Conservation (phyloP, 2,888 invertebrate species). For the Eupithecia abbreviata region DNA sequence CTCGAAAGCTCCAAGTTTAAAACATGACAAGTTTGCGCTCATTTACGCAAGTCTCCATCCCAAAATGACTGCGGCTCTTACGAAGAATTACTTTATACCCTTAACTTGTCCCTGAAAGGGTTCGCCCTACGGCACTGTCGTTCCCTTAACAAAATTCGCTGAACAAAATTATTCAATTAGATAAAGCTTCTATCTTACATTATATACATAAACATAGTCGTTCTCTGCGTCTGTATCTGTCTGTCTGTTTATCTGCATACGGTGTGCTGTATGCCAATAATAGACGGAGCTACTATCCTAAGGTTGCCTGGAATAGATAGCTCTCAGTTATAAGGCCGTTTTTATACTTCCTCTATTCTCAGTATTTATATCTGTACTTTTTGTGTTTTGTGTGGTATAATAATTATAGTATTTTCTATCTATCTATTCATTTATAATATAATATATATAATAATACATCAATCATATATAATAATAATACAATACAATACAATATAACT, state of each 20-base stretch:
- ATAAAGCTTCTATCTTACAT: slow-evolving; percentile 48
- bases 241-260: neutral
- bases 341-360: too few relatives aligned
- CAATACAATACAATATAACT: too few relatives aligned
- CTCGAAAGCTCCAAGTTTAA: slow-evolving; percentile 8
- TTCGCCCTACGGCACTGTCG: slow-evolving; percentile 58
- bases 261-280: too few relatives aligned
- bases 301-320: too few relatives aligned
- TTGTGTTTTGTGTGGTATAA: too few relatives aligned
- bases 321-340: too few relatives aligned
- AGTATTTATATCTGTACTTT: too few relatives aligned
- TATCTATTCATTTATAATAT: too few relatives aligned
- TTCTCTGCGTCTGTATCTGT: neutral
- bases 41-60: slow-evolving; percentile 46
- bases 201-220: neutral
- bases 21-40: slow-evolving; percentile 23
- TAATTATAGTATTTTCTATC: too few relatives aligned
- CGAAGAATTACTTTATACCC: slow-evolving; percentile 51
- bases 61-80: slow-evolving; percentile 43
- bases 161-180: slow-evolving; percentile 77
- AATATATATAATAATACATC: too few relatives aligned
- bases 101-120: slow-evolving; percentile 59
- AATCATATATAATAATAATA: too few relatives aligned
- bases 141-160: slow-evolving; percentile 63
- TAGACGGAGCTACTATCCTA: too few relatives aligned